Base-by-base conservation (phyloP, 2,113 vertebrate genomes). In the Psilopsiagon aymara region DNA sequence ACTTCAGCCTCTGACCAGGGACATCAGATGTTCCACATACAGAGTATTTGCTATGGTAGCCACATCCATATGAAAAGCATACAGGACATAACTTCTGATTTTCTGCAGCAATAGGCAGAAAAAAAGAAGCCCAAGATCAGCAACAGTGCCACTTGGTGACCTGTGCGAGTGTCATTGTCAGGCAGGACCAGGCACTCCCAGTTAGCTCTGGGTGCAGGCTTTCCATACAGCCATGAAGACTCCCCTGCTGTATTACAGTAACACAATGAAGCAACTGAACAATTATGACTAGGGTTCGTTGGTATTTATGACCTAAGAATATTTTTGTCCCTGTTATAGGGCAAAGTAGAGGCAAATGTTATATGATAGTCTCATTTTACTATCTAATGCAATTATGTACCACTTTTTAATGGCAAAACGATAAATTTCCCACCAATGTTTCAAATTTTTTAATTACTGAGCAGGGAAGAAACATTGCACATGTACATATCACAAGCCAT, bases 401-500 rank as follows among this genome's bases (percentile, higher is more conserved):
- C 10, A 31, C 11, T 52, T 75, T 68, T 92, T 84, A 93, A 76
- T 1, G 2, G 8, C 9, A 79, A 29, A 92, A 93, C 41, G 7
- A 16, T 78, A 11, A 20, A 66, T 69, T 92, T 86, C 33, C 46
- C 69, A 92, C 25, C 7, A 74, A 51, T 33, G 16, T 63, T 90
- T 87, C 43, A 35, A 11, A 2, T 18, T 63, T 90, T 90, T 90
- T 10, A 77, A 85, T 88, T 82, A 81, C 9, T 11, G 31, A 86
- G 14, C 19, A 15, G 51, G 33, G 68, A 81, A 84, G 43, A 86
- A 93, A 81, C 29, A 43, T 27, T 57, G 17, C 75, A 16, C 71
- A 71, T 73, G 64, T 86, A 94, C 51, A 47, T 55, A 91, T 67
- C 92, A 73, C 63, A 92, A 92, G 39, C 86, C 93, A 75, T 87